These are phyloP conservation scores for Buceros bicornis DNA, from an alignment of 2,797 vertebrate species.

Conservation along the genomic window DNA sequence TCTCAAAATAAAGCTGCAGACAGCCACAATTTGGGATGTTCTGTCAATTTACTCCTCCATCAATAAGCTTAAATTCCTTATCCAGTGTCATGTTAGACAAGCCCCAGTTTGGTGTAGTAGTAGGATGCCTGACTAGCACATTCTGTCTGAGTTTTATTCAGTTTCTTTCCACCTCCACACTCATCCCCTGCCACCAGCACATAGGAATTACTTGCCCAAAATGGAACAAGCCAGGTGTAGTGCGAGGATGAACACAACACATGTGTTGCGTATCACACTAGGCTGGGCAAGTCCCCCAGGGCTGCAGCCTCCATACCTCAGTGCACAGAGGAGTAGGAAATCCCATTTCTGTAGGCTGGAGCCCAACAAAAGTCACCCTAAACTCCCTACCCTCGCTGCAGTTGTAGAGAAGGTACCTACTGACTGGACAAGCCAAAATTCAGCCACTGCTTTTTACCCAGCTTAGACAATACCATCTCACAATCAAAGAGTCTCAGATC, in stretches of 20 bases:
- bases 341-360: not conserved
- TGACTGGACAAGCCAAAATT: not conserved
- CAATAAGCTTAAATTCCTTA: not conserved
- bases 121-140: not conserved
- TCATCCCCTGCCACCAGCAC: not conserved
- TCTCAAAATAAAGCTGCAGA: not conserved
- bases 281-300: not conserved
- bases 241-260: rapidly evolving
- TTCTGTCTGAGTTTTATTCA: not conserved
- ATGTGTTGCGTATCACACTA: rapidly evolving
- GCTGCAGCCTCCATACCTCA: not conserved
- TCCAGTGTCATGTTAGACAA: not conserved
- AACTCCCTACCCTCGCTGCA: not conserved
- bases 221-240: not conserved
- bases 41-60: not conserved
- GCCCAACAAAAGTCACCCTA: not conserved
- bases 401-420: not conserved
- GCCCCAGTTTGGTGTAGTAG: not conserved
- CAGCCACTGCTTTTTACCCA: not conserved
- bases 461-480: not conserved
- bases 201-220: not conserved
- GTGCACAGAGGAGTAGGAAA: not conserved
- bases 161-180: not conserved
- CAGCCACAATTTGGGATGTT: not conserved
- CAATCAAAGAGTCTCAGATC: not conserved